Base-by-base conservation (phyloP, 2,113 vertebrate species). In the Caranx melampygus region DNA sequence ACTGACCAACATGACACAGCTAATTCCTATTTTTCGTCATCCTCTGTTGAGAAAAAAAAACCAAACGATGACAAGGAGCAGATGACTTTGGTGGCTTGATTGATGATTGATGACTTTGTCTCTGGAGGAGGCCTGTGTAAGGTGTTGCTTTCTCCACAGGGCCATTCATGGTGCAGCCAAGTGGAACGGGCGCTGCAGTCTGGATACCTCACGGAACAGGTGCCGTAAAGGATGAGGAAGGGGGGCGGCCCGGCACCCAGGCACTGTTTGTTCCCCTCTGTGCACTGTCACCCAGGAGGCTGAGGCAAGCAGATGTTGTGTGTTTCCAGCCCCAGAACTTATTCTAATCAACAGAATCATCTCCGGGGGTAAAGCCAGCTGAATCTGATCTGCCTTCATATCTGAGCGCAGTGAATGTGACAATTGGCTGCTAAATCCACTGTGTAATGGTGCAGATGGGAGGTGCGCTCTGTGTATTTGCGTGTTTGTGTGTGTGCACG, bases 301-400 rank as follows among this genome's bases (percentile, higher is more conserved):
- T 57, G 58, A 79, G 42, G 79, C 61, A 26, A 75, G 71, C 89
- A 90, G 90, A 92, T 90, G 89, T 81, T 86, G 71, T 70, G 69
- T 44, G 78, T 75, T 84, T 84, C 82, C 78, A 74, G 66, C 64
- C 69, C 58, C 79, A 81, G 76, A 87, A 84, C 76, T 69, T 78
- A 75, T 88, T 89, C 88, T 54, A 87, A 92, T 92, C 90, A 86
- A 84, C 82, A 86, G 72, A 89, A 83, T 80, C 87, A 83, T 87
- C 90, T 84, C 76, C 42, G 45, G 81, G 72, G 87, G 81, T 84
- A 67, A 59, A 82, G 75, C 81, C 78, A 78, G 85, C 87, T 65
- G 70, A 86, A 82, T 84, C 84, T 13, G 78, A 90, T 90, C 84
- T 59, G 79, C 84, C 72, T 86, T 87, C 80, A 81, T 84, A 91